These are phyloP conservation scores for Xenopus borealis DNA, from an alignment of 2,113 vertebrate genomes.

Conservation along the genomic window DNA sequence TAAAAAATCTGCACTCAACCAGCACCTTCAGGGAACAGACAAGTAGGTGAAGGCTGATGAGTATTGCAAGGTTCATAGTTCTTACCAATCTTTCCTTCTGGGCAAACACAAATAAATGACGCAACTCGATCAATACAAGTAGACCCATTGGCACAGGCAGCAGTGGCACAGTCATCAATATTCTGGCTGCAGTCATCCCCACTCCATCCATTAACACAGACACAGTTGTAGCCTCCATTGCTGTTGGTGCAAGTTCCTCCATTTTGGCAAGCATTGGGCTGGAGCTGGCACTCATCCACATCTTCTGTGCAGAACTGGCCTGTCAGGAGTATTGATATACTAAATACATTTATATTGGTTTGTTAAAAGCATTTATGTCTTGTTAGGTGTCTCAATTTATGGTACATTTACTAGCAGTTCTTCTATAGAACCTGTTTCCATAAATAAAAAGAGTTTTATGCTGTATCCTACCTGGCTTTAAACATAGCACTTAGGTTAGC, in stretches of 20 bases:
- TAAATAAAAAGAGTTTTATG: no score
- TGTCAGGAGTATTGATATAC: constrained; percentile 46
- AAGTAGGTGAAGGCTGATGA: no score
- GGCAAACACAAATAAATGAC: constrained; percentile 78
- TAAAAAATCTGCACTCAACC: neutral
- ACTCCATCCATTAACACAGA: constrained; percentile 86
- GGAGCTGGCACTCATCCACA: constrained; percentile 82
- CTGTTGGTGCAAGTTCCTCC: constrained; percentile 83
- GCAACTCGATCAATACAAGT: constrained; percentile 82
- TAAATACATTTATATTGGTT: neutral
- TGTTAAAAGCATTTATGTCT: no score
- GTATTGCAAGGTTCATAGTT: neutral
- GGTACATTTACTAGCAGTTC: no score
- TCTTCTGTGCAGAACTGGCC: constrained; percentile 85
- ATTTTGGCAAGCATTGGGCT: constrained; percentile 85
- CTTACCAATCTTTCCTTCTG: constrained; percentile 79
- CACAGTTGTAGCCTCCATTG: constrained; percentile 72
- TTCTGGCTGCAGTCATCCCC: constrained; percentile 82
- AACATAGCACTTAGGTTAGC: no score
- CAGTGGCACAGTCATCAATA: constrained; percentile 78
- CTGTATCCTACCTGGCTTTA: no score
- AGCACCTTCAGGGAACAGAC: neutral
- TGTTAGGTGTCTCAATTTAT: no score
- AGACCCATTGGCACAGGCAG: constrained; percentile 72
- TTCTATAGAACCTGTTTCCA: no score